Percentiles rank a stretch among this genome's conserved stretches.
Evolutionary conservation across 2,113 vertebrate species (phyloP).

Genomic region (human (Homo sapiens)): DNA sequence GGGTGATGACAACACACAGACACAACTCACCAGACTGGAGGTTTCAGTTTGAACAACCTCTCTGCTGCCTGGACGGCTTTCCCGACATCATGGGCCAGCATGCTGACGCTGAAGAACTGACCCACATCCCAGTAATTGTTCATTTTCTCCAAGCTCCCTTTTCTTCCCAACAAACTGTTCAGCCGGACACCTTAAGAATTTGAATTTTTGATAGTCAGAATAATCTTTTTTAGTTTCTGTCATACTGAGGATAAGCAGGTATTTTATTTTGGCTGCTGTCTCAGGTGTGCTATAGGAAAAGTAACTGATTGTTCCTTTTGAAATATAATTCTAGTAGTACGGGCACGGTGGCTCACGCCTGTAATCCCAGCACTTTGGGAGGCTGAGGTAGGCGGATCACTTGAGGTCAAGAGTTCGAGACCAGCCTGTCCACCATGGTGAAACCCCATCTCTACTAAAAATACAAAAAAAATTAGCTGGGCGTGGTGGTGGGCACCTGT

Average conservation of each 20-base stretch:
- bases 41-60: constrained; percentile 95
- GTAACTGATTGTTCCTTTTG: neutral
- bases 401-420: too few species aligned
- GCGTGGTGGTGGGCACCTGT: too few species aligned
- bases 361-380: too few species aligned
- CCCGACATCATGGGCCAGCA: constrained; percentile 91
- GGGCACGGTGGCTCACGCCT: too few species aligned
- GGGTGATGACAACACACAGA: neutral
- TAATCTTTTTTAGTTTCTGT: neutral
- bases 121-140: constrained; percentile 98
- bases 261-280: neutral
- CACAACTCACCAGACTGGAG: constrained; percentile 92
- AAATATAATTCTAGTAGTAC: neutral
- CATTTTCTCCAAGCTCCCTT: constrained; percentile 97
- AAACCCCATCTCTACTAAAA: too few species aligned
- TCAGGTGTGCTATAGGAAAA: neutral
- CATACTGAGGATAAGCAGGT: neutral
- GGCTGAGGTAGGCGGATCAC: too few species aligned
- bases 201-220: constrained; percentile 54
- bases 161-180: constrained; percentile 94
- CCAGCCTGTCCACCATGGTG: too few species aligned
- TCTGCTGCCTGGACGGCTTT: constrained; percentile 96
- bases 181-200: constrained; percentile 90
- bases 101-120: constrained; percentile 95
- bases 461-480: too few species aligned